phyloP scores from a whole-genome alignment of 1,140 invertebrate genomes.

The Elymnias hypermnestra region DNA sequence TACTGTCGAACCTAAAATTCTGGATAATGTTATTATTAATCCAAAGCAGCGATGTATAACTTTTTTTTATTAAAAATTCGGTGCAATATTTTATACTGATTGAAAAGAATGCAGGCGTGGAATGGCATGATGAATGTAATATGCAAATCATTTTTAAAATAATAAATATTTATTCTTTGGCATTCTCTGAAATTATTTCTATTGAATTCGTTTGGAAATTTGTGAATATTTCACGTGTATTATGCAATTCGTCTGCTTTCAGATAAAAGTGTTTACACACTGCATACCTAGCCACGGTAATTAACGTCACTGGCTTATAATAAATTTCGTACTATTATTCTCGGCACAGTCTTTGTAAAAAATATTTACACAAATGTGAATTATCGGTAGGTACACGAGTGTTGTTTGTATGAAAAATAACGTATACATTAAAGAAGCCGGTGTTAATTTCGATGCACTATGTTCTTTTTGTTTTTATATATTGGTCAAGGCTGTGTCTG shows the following conservation, averaged over 20 bases:
- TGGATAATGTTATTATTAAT: too few relatives aligned
- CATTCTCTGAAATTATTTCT: too few relatives aligned
- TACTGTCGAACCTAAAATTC: too few relatives aligned
- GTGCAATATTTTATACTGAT: too few relatives aligned
- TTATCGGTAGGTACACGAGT: conserved; percentile 19
- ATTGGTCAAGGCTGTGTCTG: background rate
- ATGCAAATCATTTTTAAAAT: too few relatives aligned
- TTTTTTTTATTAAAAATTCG: too few relatives aligned
- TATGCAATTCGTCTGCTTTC: conserved; percentile 42
- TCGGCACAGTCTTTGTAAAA: conserved; percentile 22
- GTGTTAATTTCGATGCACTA: background rate
- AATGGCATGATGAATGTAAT: too few relatives aligned
- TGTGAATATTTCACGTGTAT: conserved; percentile 39
- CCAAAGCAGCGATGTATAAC: too few relatives aligned
- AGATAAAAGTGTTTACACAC: conserved; percentile 46
- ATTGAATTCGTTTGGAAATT: too few relatives aligned
- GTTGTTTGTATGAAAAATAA: conserved; percentile 7
- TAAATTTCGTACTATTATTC: conserved; percentile 15
- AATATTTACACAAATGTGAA: conserved; percentile 33
- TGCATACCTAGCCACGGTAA: conserved; percentile 34
- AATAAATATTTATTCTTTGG: too few relatives aligned
- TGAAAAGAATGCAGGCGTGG: too few relatives aligned
- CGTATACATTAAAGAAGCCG: background rate
- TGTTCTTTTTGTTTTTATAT: background rate
- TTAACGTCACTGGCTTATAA: conserved; percentile 25